Base-by-base conservation (phyloP, 2,888 invertebrate genomes). In the Aphodius sticticus region DNA sequence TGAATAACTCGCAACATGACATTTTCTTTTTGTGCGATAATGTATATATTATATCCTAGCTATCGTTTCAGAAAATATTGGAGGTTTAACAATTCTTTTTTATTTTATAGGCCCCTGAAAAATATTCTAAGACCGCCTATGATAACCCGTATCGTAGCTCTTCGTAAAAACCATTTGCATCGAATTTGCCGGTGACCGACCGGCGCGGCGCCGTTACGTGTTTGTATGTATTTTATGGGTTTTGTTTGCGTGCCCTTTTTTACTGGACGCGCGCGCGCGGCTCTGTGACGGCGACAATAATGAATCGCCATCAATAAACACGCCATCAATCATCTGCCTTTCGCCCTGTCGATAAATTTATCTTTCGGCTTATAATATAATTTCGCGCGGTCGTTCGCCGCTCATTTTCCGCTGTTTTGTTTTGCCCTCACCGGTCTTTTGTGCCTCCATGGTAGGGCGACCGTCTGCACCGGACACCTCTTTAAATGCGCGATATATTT, bases 291-390 rank as follows among this genome's bases (percentile, higher is more conserved):
- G 36, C n/a, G 37, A 74, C 37, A 37, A 74, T 74, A 74, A 74
- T 74, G 74, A 37, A 74, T 74, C 74, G 74, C n/a, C 74, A 37
- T 74, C 74, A 37, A 74, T 74, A 74, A 74, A 74, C 74, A 74
- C 74, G 74, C 36, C 74, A 74, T 74, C 74, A 74, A 74, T 74
- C 74, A 53, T 53, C 9, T 53, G 53, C 53, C 53, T 53, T 53
- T 5, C 2, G 53, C 38, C 38, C 53, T 53, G 53, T 53, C 53
- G 53, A 53, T 53, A 53, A 53, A 53, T 53, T 53, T 53, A 53
- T 53, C 53, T 53, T 53, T 53, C 53, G 53, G 53, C 53, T 53
- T 53, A 53, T 53, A 53, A 53, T 53, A 53, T 53, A 53, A 53
- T 53, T 53, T 53, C 12, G 53, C 53, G 9, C 53, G 53, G 12